These are phyloP conservation scores for Lagopus leucura DNA, from an alignment of 2,113 vertebrate genomes.

Conservation along the genomic window DNA sequence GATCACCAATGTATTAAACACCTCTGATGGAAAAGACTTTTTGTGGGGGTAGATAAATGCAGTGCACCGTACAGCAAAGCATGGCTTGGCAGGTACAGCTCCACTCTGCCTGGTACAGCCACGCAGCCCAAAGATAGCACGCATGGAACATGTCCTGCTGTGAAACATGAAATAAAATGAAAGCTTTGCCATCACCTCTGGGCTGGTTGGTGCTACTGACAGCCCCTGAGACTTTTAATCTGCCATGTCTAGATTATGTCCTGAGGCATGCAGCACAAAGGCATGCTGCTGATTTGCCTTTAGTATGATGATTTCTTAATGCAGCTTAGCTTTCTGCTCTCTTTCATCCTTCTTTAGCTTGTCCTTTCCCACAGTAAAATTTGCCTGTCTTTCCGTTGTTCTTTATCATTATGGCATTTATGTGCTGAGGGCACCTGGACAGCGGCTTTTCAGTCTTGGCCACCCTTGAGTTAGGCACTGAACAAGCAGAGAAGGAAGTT, in stretches of 20 bases:
- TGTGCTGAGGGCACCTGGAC: background rate
- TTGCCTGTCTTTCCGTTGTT: background rate
- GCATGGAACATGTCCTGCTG: rapidly evolving
- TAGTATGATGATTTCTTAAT: background rate
- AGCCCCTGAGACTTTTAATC: background rate
- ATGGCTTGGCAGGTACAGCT: background rate
- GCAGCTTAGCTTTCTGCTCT: background rate
- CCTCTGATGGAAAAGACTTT: background rate
- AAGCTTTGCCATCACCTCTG: background rate
- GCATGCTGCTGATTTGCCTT: background rate
- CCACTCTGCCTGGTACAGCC: background rate
- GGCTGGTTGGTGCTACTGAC: background rate
- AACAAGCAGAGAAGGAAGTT: background rate
- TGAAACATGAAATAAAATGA: background rate
- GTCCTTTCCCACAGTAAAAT: background rate
- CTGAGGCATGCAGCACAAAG: background rate
- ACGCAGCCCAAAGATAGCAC: background rate
- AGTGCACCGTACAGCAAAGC: rapidly evolving
- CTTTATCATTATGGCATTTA: background rate
- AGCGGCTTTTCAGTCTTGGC: background rate
- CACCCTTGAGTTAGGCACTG: background rate
- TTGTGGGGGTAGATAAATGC: rapidly evolving
- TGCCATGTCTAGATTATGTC: background rate
- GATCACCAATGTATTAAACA: background rate
- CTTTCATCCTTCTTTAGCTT: background rate